Evolutionary conservation across 2,888 invertebrate genomes (phyloP), one percentile per base, ranked within the genome.

Genomic region (Melieria omissa): DNA sequence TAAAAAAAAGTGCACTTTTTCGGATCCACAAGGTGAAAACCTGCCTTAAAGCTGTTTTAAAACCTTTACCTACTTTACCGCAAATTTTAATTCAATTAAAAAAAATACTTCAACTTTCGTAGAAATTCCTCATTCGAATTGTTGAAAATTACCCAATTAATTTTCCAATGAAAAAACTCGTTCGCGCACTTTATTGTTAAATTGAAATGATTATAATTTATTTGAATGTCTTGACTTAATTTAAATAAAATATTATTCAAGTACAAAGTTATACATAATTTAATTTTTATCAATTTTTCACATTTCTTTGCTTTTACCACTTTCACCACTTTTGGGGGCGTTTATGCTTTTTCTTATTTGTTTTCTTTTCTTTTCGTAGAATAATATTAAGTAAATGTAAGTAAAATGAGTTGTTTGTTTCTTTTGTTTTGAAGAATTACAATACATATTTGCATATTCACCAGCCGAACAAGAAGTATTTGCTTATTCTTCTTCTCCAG

Each of bases 241-340:
- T 78, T 84, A 80, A 84, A 84, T 85, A 85, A 85, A 85, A 83
- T 84, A 81, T 85, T 84, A 85, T 85, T 83, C 84, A 84, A 84
- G 84, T 84, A 84, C 84, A 84, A 84, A 84, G 84, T 83, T 84
- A 83, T 83, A 82, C 65, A 71, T 80, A 76, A 85, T 83, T 83
- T 76, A 75, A 74, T 74, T 41, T 49, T 10, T 14, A 10, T 41
- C 47, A 66, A 46, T 66, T 58, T 7, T 58, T 55, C 8, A 8
- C 12, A 49, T 49, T 49, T 10, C 12, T 9, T 49, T 49, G 10
- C 10, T 10, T 10, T 10, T 12, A 9, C 49, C 49, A 12, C 9
- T 10, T 10, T 10, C 49, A 10, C 12, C 49, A 49, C 10, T 12
- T 12, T 49, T 10, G 12, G 12, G 9, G 12, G 9, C 49, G 60